Evolutionary conservation across 1,140 invertebrate species (phyloP), one percentile per base, ranked within the genome.

Genomic region (Drosophila yakuba): DNA sequence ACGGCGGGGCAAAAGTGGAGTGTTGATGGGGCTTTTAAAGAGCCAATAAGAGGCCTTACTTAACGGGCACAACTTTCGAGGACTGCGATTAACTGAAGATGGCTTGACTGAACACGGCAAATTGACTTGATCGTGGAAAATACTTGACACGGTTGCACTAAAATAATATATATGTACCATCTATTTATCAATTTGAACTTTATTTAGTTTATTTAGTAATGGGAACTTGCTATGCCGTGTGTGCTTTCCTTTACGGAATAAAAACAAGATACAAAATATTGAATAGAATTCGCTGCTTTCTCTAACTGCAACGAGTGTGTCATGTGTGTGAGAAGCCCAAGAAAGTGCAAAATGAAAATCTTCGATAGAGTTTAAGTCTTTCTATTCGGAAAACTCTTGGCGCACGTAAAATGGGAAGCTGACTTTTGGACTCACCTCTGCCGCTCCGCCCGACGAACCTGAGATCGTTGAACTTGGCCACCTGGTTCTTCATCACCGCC

Each of bases 391-490:
- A 25, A 25, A 25, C 4, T 25, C 25, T 4, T 25, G 4, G 25
- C 6, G 6, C 28, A 1, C 2, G 28, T 10, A 32, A 32, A 32
- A 32, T 32, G 38, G 38, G 14, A 39, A 39, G 38, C 38, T 39
- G 38, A 39, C 14, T 39, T 39, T 14, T 39, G 78, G 56, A 94
- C 96, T 97, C 93, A 98, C 98, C 98, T 96, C 98, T 95, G 80
- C 98, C 98, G 91, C 97, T 98, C 86, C 98, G 94, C 54, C 98
- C 98, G 78, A 99, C 97, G 94, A 99, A 99, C 93, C 98, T 95
- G 61, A 99, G 94, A 94, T 99, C 98, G 92, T 98, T 99, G 93
- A 99, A 99, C 93, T 99, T 99, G 63, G 98, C 98, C 71, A 99
- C 96, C 93, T 98, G 97, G 93, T 98, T 98, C 93, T 99, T 99